Base-by-base conservation (phyloP, 1,140 invertebrate species). In the Maniola jurtina region DNA sequence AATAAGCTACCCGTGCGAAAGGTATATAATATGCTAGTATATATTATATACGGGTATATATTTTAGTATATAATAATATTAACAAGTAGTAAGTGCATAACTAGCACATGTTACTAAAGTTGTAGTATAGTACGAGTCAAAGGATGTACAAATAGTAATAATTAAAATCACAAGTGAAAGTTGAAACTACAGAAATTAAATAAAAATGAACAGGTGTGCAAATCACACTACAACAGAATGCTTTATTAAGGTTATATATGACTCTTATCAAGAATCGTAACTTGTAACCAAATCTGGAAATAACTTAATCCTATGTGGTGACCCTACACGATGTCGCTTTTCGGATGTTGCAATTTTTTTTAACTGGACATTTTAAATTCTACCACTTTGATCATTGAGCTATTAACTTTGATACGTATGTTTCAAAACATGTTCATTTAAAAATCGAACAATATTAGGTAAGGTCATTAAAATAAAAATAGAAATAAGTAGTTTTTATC, bases 341-440 rank as follows among this genome's bases (percentile, higher is more conserved):
- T 76, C 72, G 62, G 71, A 75, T 77, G 75, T 83, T 80, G 75
- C 64, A 75, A n/a, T 65, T 66, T 71, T 78, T 73, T 38, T 61
- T 14, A 14, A n/a, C 13, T 33, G 16, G 33, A 14, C 58, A 15
- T 0, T 7, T 48, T 60, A 47, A 38, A 58, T 63, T 76, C 66
- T 77, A 75, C 61, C 15, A 50, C 47, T 50, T 42, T 13, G 40
- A 42, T 42, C 13, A 42, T 13, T 10, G 13, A 13, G 8, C 13
- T 42, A 42, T 42, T 25, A 25, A 25, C 25, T 25, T 25, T 25
- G 25, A 25, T 25, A 25, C 25, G 25, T 4, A 25, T 25, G 25
- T 25, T 25, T 25, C 25, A 25, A 25, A 25, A 25, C 25, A 25
- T 25, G 25, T 25, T 25, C 4, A 25, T 25, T 25, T 25, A 25